Evolutionary conservation across 2,888 invertebrate species (phyloP).

Genomic region (Lamellibrachia columna): DNA sequence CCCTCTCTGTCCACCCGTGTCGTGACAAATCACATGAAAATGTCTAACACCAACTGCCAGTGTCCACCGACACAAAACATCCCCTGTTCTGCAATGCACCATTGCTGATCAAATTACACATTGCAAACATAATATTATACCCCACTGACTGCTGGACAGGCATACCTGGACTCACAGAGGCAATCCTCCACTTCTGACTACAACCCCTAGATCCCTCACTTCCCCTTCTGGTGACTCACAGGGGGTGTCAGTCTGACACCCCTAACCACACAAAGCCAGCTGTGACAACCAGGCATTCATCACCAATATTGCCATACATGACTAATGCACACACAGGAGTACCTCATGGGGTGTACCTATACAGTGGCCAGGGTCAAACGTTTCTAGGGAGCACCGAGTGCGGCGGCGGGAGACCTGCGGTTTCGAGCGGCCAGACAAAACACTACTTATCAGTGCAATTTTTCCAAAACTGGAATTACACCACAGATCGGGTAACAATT

Average conservation of each 20-base stretch:
- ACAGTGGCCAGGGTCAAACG: not conserved
- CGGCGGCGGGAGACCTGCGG: not conserved
- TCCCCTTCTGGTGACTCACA: conserved; percentile 1
- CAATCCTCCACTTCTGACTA: not conserved
- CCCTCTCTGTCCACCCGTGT: not conserved
- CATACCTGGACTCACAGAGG: not conserved
- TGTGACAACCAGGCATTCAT: not conserved
- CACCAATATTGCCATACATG: not conserved
- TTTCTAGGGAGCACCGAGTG: not conserved
- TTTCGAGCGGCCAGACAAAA: not conserved
- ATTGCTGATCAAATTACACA: not conserved
- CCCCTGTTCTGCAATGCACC: not conserved
- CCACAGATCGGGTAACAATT: not conserved
- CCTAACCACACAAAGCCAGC: conserved; percentile 5
- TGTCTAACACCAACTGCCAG: not conserved
- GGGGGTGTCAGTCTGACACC: not conserved
- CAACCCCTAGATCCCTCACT: not conserved
- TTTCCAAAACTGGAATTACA: not conserved
- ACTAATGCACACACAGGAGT: not conserved
- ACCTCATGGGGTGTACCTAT: not conserved
- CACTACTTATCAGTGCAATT: not conserved
- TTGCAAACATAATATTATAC: not conserved
- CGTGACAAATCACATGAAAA: not conserved
- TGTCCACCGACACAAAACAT: not conserved
- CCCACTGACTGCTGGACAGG: not conserved